Evolutionary conservation across 2,888 invertebrate species (phyloP).

Genomic region (Sphaerophoria rueppellii): DNA sequence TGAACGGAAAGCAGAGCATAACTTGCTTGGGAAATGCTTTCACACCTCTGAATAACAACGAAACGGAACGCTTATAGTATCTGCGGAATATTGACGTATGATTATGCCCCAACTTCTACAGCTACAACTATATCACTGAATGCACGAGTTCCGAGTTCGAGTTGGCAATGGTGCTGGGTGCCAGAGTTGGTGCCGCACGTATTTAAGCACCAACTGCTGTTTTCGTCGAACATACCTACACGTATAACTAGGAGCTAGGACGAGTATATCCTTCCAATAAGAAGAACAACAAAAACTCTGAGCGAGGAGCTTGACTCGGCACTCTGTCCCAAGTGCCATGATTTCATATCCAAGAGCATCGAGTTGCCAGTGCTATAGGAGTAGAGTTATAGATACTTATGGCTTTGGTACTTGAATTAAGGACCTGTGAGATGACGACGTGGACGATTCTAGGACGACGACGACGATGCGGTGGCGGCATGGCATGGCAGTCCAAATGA

Average conservation of each 20-base stretch:
- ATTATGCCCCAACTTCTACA: slow-evolving; percentile 54
- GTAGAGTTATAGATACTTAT: slow-evolving; percentile 51
- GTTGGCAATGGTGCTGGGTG: slow-evolving; percentile 41
- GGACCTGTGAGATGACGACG: slow-evolving; percentile 60
- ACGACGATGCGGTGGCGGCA: not conserved
- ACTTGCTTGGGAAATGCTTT: slow-evolving; percentile 73
- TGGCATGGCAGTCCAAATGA: slow-evolving; percentile 66
- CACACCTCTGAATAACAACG: slow-evolving; percentile 74
- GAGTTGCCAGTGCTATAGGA: slow-evolving; percentile 63
- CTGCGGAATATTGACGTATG: slow-evolving; percentile 72
- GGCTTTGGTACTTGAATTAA: slow-evolving; percentile 57
- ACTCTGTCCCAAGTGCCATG: slow-evolving; percentile 73
- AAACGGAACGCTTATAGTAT: slow-evolving; percentile 74
- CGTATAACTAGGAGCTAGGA: slow-evolving; percentile 54
- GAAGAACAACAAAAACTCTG: slow-evolving; percentile 9
- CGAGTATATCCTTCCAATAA: slow-evolving; percentile 32
- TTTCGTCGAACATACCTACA: slow-evolving; percentile 10
- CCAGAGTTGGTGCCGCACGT: slow-evolving; percentile 63
- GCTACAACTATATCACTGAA: slow-evolving; percentile 67
- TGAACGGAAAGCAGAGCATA: slow-evolving; percentile 58
- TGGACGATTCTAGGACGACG: too few species aligned
- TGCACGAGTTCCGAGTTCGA: slow-evolving; percentile 23
- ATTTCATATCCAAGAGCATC: slow-evolving; percentile 71
- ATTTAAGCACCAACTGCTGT: slow-evolving; percentile 70
- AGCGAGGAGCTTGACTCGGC: slow-evolving; percentile 65